Evolutionary conservation across 2,113 vertebrate species (phyloP), one percentile per base, ranked within the genome.

Genomic region (Trochalopteron elliotii): DNA sequence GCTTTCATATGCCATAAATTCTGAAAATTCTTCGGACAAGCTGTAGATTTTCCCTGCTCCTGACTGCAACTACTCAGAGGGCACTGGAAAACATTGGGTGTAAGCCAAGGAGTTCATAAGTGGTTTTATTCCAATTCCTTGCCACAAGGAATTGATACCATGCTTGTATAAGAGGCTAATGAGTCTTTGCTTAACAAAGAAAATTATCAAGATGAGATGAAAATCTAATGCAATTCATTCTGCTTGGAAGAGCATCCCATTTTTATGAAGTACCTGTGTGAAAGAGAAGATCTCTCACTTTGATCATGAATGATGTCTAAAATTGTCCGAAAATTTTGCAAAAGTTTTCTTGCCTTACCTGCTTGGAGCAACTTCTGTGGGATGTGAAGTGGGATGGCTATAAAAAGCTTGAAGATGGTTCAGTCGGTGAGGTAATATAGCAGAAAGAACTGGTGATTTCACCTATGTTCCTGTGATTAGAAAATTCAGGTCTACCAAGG

Each of bases 121-220:
- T 76, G 13, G 42, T 50, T 84, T 97, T 95, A 86, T 93, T 95
- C 79, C 81, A 69, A 67, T 83, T 94, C 64, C 78, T 94, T 30
- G 23, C 42, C 35, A 81, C 33, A 88, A 72, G 70, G 77, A 77
- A 95, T 96, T 97, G 80, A 92, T 85, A 78, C 22, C 1, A 3
- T 0, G 0, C 33, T 90, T 55, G 47, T 74, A 49, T 70, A 81
- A 96, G 92, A 94, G 42, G 78, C 33, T 95, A 95, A 96, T 88
- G 75, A 94, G 47, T 91, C 77, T 89, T 95, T 82, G 65, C 71
- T 93, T 89, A 87, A 93, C 80, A 94, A 93, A 87, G 72, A 96
- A 96, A 94, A 35, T 59, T 91, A 91, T 90, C 69, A 47, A 77
- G 65, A 89, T 93, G 79, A 94, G 57, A 93, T 74, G 47, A 94